These are phyloP conservation scores for Calliopum simillimum DNA, from an alignment of 2,888 invertebrate species.

Conservation along the genomic window DNA sequence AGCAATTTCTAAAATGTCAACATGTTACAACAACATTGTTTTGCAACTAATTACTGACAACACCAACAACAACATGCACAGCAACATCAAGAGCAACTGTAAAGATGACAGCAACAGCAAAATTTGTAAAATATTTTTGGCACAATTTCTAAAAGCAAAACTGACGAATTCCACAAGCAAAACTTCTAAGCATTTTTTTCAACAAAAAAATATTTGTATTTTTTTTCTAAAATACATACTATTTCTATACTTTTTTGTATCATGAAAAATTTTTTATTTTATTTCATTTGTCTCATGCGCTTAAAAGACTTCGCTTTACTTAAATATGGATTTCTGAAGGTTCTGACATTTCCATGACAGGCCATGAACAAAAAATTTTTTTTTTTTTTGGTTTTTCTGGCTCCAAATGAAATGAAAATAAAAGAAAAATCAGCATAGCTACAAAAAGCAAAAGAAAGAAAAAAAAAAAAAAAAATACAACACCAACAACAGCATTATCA, in stretches of 20 bases:
- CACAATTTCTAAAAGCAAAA: slow-evolving; percentile 49
- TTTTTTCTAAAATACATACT: slow-evolving; percentile 1
- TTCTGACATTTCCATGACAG: slow-evolving; percentile 62
- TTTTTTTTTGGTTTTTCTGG: slow-evolving; percentile 48
- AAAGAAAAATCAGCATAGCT: slow-evolving; percentile 48
- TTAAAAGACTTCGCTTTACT: slow-evolving; percentile 42
- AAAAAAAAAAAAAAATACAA: slow-evolving; percentile 30
- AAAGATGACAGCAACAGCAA: slow-evolving; percentile 33
- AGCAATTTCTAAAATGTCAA: slow-evolving; percentile 10
- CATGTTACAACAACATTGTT: slow-evolving; percentile 13
- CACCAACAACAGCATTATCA: slow-evolving; percentile 35
- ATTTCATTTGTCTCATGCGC: neutral
- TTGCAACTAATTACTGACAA: neutral
- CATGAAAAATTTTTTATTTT: slow-evolving; percentile 7
- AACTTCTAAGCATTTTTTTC: neutral
- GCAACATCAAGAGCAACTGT: neutral
- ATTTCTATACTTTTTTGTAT: neutral
- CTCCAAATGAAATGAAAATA: slow-evolving; percentile 41
- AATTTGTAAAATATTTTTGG: slow-evolving; percentile 49
- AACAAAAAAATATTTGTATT: neutral
- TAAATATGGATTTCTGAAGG: slow-evolving; percentile 48
- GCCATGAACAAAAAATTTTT: slow-evolving; percentile 60
- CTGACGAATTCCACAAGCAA: slow-evolving; percentile 44
- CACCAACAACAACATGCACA: neutral
- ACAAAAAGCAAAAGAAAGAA: slow-evolving; percentile 28